Percentiles rank a stretch among this genome's conserved stretches.
phyloP scores from a whole-genome alignment of 2,113 vertebrate species.

The Corythornis vintsioides region DNA sequence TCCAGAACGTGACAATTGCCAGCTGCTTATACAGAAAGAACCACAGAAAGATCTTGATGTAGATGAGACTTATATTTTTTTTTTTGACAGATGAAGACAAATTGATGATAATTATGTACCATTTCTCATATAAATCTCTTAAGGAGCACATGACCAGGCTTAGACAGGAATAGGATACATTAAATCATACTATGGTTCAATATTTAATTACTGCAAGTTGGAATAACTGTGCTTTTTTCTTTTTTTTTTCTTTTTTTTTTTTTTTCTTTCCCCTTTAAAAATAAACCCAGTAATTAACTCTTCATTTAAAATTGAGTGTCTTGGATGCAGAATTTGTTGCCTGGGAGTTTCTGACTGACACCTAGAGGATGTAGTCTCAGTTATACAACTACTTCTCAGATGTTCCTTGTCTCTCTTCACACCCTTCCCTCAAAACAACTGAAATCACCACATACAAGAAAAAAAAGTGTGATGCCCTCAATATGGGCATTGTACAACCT shows the following conservation, averaged over 20 bases:
- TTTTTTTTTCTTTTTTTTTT: too few species aligned
- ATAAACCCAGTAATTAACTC: neutral
- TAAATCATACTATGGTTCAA: neutral
- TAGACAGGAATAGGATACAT: neutral
- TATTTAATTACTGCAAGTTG: neutral
- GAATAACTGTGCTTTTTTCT: neutral
- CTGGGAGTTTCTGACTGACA: neutral
- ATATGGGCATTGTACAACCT: neutral
- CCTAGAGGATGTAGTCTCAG: neutral
- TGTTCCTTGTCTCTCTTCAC: neutral
- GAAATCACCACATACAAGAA: neutral
- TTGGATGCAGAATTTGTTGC: neutral
- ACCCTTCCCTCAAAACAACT: neutral
- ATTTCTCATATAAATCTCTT: neutral
- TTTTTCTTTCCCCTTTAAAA: neutral
- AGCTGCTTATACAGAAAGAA: neutral
- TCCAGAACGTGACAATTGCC: neutral
- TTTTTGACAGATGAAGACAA: neutral
- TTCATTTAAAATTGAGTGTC: neutral
- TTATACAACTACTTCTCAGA: neutral
- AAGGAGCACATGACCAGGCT: neutral
- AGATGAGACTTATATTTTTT: neutral
- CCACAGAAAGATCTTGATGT: neutral
- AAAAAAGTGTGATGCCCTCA: neutral
- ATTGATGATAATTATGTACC: neutral